A percentile compares a stretch with the other conserved stretches of the same genome.
phyloP scores from a whole-genome alignment of 2,888 invertebrate genomes.

The Cheilosia vernalis region DNA sequence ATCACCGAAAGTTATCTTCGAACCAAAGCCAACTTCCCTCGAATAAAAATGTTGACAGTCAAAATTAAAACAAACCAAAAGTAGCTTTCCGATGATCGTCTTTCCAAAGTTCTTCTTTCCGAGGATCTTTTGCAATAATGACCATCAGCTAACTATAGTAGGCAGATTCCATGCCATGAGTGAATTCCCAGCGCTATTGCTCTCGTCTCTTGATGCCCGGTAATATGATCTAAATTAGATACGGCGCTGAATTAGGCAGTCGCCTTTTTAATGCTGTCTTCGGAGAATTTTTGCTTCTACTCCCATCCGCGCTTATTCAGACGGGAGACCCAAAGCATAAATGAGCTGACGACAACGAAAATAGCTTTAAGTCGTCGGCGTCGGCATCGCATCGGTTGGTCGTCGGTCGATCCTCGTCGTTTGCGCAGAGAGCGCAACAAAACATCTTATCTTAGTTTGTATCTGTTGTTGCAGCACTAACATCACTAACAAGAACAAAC shows the following conservation, averaged over 20 bases:
- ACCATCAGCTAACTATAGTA: conserved; percentile 16
- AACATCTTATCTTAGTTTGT: conserved; percentile 50
- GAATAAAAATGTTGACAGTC: not conserved
- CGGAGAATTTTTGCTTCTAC: conserved; percentile 15
- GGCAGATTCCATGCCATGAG: conserved; percentile 19
- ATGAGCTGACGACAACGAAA: conserved; percentile 58
- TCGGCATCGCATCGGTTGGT: conserved; percentile 2
- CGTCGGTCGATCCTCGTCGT: conserved; percentile 14
- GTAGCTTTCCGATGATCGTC: conserved; percentile 4
- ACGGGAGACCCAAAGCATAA: conserved; percentile 42
- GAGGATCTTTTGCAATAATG: conserved; percentile 7
- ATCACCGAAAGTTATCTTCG: no score
- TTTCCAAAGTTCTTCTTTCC: not conserved
- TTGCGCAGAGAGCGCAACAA: conserved; percentile 35
- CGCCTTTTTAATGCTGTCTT: conserved; percentile 42
- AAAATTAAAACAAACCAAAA: conserved; percentile 10
- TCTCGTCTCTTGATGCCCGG: conserved; percentile 27
- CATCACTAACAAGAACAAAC: conserved; percentile 31
- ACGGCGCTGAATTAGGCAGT: conserved; percentile 44
- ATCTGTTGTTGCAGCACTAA: conserved; percentile 46
- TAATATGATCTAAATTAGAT: conserved; percentile 64
- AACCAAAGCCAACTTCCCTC: not conserved
- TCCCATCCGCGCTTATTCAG: not conserved
- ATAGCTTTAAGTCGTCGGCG: conserved; percentile 34
- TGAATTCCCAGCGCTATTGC: conserved; percentile 27